A percentile compares a stretch with the other conserved stretches of the same genome.
phyloP scores from a whole-genome alignment of 2,888 invertebrate genomes.

The Scaptomyza polygonia region DNA sequence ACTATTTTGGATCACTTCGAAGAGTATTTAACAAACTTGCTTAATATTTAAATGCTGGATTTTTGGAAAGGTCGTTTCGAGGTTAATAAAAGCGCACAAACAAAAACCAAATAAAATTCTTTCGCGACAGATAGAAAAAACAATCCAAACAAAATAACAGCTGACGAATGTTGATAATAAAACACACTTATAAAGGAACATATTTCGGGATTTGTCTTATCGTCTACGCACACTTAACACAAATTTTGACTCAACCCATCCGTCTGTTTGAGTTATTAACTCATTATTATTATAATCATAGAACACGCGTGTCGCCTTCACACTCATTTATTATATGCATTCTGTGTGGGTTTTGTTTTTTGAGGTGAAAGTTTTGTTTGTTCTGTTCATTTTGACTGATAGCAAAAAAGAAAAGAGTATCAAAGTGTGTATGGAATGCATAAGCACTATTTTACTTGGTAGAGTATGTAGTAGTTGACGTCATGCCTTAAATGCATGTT shows the following conservation, averaged over 20 bases:
- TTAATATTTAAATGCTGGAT: slow-evolving; percentile 1
- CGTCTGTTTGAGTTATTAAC: slow-evolving; percentile 12
- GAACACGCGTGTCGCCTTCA: neutral
- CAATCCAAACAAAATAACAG: slow-evolving; percentile 26
- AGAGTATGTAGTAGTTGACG: neutral
- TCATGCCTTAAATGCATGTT: no score
- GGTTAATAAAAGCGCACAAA: slow-evolving; percentile 38
- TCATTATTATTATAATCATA: slow-evolving; percentile 4
- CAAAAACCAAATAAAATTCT: neutral
- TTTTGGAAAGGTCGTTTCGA: slow-evolving; percentile 57
- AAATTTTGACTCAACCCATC: slow-evolving; percentile 8
- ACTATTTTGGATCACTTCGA: no score
- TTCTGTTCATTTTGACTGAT: neutral
- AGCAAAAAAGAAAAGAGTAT: neutral
- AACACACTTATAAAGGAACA: no score
- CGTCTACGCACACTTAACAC: neutral
- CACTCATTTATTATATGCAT: neutral
- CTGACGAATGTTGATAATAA: slow-evolving; percentile 21
- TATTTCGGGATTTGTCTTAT: slow-evolving; percentile 14
- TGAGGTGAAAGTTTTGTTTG: slow-evolving; percentile 11
- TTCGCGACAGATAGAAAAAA: neutral
- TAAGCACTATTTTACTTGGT: no score
- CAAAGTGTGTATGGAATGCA: neutral
- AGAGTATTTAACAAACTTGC: no score
- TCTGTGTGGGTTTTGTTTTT: neutral